phyloP scores from a whole-genome alignment of 2,797 vertebrate species.

The Pampus argenteus region DNA sequence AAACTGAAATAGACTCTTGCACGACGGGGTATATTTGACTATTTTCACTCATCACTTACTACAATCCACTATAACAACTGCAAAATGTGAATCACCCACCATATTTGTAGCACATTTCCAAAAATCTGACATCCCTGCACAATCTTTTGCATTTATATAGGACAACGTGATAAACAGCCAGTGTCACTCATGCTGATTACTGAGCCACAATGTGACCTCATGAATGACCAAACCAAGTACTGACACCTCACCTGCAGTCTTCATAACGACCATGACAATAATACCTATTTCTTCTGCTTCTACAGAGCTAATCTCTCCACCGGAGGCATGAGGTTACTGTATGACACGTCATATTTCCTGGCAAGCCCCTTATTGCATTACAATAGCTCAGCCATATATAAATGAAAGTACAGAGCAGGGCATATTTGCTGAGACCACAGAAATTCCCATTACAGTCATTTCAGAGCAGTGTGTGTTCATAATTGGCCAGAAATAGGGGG shows the following conservation, averaged over 20 bases:
- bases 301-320: constrained; percentile 33
- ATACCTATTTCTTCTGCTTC: constrained; percentile 29
- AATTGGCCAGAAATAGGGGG: constrained; percentile 30
- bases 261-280: constrained; percentile 25
- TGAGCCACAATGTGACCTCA: constrained; percentile 17
- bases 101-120: constrained; percentile 6
- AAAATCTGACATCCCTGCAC: not conserved
- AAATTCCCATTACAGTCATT: constrained; percentile 56
- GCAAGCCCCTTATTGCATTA: constrained; percentile 32
- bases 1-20: constrained; percentile 32
- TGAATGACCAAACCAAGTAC: constrained; percentile 27
- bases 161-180: constrained; percentile 15
- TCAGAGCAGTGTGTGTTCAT: constrained; percentile 55
- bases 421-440: constrained; percentile 62
- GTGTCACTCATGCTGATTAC: constrained; percentile 34
- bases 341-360: constrained; percentile 56
- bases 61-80: not conserved
- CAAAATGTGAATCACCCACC: not conserved
- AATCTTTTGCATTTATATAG: not conserved
- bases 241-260: constrained; percentile 36
- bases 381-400: constrained; percentile 45
- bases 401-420: constrained; percentile 40
- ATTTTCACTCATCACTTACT: not conserved
- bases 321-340: constrained; percentile 19
- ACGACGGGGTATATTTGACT: constrained; percentile 7